phyloP scores from a whole-genome alignment of 2,797 vertebrate species.

The Sebastiscus tertius region DNA sequence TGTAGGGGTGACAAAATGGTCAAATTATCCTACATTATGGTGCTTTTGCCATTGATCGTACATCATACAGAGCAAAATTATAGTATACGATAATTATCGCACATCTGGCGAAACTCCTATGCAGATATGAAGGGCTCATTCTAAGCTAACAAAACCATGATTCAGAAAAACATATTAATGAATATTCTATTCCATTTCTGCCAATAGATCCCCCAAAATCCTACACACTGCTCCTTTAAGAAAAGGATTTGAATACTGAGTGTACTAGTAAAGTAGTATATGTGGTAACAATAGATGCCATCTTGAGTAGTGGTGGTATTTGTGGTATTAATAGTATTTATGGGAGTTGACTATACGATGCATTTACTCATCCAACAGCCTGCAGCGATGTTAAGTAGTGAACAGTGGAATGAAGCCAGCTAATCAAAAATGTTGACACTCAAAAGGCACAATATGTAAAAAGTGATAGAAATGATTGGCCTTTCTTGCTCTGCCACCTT shows the following conservation, averaged over 20 bases:
- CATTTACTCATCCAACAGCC: background rate
- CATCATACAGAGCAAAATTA: too few species aligned
- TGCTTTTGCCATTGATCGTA: too few species aligned
- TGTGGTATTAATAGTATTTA: background rate
- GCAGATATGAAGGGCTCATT: background rate
- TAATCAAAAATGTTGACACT: conserved; percentile 18
- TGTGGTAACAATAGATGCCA: background rate
- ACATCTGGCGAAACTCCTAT: too few species aligned
- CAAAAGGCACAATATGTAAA: conserved; percentile 8
- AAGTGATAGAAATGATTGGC: conserved; percentile 32
- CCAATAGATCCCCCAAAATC: background rate
- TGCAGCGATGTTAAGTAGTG: background rate
- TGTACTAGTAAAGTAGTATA: background rate
- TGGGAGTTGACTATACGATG: background rate
- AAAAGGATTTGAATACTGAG: too few species aligned
- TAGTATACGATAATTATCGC: too few species aligned
- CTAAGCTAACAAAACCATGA: background rate
- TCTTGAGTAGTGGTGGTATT: background rate
- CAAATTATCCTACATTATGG: too few species aligned
- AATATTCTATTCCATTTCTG: background rate
- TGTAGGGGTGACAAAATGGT: too few species aligned
- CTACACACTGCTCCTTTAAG: background rate
- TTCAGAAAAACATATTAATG: background rate
- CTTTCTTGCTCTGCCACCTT: background rate
- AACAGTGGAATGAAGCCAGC: conserved; percentile 14